Evolutionary conservation across 2,113 vertebrate genomes (phyloP).

Genomic region (Thalassoma bifasciatum): DNA sequence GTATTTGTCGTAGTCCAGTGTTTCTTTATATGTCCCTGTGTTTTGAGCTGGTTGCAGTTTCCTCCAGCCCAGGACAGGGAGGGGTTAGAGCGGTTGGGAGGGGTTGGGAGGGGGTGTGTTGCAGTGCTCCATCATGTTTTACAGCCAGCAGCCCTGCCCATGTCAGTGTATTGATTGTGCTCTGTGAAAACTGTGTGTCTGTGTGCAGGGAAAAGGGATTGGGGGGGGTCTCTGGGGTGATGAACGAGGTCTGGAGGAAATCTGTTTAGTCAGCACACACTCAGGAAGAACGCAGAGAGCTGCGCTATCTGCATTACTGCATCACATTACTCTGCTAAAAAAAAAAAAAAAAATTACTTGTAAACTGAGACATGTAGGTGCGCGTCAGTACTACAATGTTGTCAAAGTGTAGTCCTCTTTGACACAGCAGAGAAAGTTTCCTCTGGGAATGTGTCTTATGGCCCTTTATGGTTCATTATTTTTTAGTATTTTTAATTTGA

Average conservation of each 20-base stretch:
- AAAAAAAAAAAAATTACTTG: too few relatives aligned
- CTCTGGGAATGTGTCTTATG: too few relatives aligned
- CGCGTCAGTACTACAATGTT: too few relatives aligned
- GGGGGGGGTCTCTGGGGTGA: conserved; percentile 13
- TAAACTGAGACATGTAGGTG: too few relatives aligned
- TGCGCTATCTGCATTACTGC: conserved; percentile 14
- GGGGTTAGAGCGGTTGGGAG: neutral
- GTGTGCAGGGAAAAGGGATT: neutral
- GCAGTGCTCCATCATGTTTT: conserved; percentile 63
- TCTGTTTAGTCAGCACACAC: conserved; percentile 52
- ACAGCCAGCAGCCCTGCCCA: conserved; percentile 17
- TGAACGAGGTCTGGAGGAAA: conserved; percentile 13
- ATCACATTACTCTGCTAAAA: neutral
- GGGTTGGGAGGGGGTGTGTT: conserved; percentile 17
- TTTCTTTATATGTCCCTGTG: neutral
- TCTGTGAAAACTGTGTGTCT: neutral
- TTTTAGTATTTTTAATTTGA: too few relatives aligned
- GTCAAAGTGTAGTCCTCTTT: too few relatives aligned
- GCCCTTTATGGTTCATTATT: too few relatives aligned
- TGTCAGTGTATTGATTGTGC: conserved; percentile 55
- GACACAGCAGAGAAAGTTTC: too few relatives aligned
- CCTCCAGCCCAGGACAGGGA: neutral
- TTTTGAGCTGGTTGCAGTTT: conserved; percentile 1
- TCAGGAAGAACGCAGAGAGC: neutral
- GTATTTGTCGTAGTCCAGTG: conserved; percentile 14